phyloP scores from a whole-genome alignment of 1,140 invertebrate genomes.

The Palaemon carinicauda region DNA sequence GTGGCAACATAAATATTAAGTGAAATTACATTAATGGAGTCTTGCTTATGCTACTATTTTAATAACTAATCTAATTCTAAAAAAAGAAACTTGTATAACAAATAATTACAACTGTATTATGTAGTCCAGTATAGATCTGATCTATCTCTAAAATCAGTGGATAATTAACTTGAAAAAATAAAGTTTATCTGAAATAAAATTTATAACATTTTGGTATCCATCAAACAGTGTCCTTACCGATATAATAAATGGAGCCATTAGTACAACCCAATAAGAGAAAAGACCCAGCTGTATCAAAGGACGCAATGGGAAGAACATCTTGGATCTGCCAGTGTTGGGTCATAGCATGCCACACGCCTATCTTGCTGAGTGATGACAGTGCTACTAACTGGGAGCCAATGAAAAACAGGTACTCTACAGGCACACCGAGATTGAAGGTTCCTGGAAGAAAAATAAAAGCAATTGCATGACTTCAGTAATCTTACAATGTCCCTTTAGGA shows the following conservation, averaged over 20 bases:
- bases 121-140: too few species aligned
- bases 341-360: conserved; percentile 98
- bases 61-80: too few species aligned
- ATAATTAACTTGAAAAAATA: neutral
- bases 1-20: too few species aligned
- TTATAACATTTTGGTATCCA: too few species aligned
- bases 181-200: too few species aligned
- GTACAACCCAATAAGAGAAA: conserved; percentile 93
- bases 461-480: too few species aligned
- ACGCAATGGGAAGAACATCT: conserved; percentile 92
- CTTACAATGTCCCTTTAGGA: neutral
- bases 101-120: too few species aligned
- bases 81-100: too few species aligned
- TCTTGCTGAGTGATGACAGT: conserved; percentile 91
- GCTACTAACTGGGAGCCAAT: conserved; percentile 97
- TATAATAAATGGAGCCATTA: conserved; percentile 97
- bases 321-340: conserved; percentile 98
- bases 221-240: conserved; percentile 78
- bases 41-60: too few species aligned
- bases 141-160: too few species aligned
- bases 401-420: conserved; percentile 95
- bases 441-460: conserved; percentile 65
- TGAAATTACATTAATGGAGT: too few species aligned
- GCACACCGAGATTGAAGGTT: conserved; percentile 89
- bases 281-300: conserved; percentile 95